Conservation (phyloP, 2,888 invertebrate genomes). For the Pachymerium ferrugineum region DNA sequence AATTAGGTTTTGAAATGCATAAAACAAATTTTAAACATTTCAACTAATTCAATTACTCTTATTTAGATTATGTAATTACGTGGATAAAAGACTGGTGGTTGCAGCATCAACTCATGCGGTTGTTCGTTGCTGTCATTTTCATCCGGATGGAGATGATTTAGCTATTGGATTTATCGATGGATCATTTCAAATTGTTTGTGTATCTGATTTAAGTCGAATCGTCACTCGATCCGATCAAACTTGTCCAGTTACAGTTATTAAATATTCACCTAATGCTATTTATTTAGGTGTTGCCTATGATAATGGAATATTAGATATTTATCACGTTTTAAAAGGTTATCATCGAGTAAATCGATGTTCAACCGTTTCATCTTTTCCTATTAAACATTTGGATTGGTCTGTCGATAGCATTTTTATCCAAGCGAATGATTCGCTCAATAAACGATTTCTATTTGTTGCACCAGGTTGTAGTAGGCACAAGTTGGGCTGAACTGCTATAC, state of each 20-base stretch:
- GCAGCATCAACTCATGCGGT: slow-evolving; percentile 44
- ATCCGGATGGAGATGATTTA: slow-evolving; percentile 47
- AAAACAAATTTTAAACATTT: neutral
- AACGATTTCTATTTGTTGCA: slow-evolving; percentile 47
- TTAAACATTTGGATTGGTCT: slow-evolving; percentile 51
- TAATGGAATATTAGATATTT: slow-evolving; percentile 50
- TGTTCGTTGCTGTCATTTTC: slow-evolving; percentile 46
- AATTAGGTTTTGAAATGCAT: slow-evolving; percentile 40
- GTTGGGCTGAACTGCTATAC: neutral
- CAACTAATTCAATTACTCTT: too few species aligned
- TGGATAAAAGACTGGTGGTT: slow-evolving; percentile 43
- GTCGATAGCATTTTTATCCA: slow-evolving; percentile 47
- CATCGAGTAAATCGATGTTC: slow-evolving; percentile 43
- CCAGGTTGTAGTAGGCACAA: slow-evolving; percentile 41
- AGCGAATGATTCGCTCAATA: slow-evolving; percentile 49
- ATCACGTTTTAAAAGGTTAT: slow-evolving; percentile 44
- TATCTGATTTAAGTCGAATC: slow-evolving; percentile 47
- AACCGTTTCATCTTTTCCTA: slow-evolving; percentile 49
- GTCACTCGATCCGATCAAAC: slow-evolving; percentile 46
- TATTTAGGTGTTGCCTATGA: slow-evolving; percentile 50
- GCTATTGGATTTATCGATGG: slow-evolving; percentile 50
- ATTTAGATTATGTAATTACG: slow-evolving; percentile 45
- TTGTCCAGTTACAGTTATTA: slow-evolving; percentile 49
- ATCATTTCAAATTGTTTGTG: slow-evolving; percentile 36
- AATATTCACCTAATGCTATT: slow-evolving; percentile 49